A percentile compares a stretch with the other conserved stretches of the same genome.
These are phyloP conservation scores for Strix aluco DNA, from an alignment of 2,113 vertebrate species.

Conservation along the genomic window DNA sequence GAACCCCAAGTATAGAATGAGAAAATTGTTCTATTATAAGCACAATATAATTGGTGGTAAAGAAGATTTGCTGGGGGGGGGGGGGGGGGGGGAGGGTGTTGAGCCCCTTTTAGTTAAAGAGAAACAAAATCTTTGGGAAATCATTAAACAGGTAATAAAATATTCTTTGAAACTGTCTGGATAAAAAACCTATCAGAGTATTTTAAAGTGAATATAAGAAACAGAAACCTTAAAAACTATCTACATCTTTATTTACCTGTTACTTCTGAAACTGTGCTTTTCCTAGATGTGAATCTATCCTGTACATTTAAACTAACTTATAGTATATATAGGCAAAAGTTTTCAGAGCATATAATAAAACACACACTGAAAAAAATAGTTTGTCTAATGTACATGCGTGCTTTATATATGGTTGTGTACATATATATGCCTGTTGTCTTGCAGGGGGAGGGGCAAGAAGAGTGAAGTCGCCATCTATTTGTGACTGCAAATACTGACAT, in stretches of 20 bases:
- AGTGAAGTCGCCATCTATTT: neutral
- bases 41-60: neutral
- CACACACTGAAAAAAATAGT: neutral
- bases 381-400: neutral
- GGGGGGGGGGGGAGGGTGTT: accelerated
- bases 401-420: neutral
- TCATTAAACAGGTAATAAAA: neutral
- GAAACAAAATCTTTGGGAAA: neutral
- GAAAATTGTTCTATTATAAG: neutral
- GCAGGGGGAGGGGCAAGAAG: neutral
- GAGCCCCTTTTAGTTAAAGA: neutral
- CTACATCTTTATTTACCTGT: neutral
- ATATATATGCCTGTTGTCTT: neutral
- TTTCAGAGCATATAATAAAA: neutral
- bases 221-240: neutral
- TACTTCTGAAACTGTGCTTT: neutral
- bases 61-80: neutral
- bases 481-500: neutral
- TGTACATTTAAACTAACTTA: neutral
- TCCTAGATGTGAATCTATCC: neutral
- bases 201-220: neutral
- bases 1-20: neutral
- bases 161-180: neutral
- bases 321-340: neutral
- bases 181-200: neutral